Conservation (phyloP, 1,140 invertebrate genomes). For the Carcinoscorpius rotundicauda region DNA sequence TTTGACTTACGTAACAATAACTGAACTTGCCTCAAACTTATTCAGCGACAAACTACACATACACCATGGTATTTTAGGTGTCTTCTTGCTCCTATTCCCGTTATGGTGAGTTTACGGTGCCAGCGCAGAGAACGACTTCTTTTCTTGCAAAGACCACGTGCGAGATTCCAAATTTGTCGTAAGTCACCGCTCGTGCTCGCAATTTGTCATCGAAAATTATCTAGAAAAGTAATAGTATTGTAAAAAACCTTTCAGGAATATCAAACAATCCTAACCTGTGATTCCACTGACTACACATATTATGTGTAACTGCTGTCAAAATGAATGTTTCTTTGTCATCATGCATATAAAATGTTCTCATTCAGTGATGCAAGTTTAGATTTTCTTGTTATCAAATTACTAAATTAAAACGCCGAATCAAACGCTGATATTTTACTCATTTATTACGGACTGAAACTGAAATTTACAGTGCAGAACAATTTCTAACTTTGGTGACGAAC, state of each 20-base stretch:
- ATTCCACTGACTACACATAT: not conserved
- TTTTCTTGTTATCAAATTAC: not conserved
- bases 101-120: slow-evolving; percentile 65
- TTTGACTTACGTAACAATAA: not conserved
- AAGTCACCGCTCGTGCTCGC: slow-evolving; percentile 62
- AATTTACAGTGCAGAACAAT: not conserved
- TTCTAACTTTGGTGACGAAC: slow-evolving; percentile 58
- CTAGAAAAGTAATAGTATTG: slow-evolving; percentile 27
- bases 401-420: not conserved
- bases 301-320: not conserved
- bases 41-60: not conserved
- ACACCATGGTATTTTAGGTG: slow-evolving; percentile 27
- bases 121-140: slow-evolving; percentile 67
- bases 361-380: not conserved
- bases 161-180: slow-evolving; percentile 47
- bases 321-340: not conserved
- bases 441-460: not conserved
- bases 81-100: slow-evolving; percentile 63
- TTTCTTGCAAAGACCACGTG: slow-evolving; percentile 51
- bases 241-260: not conserved
- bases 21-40: not conserved
- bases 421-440: not conserved
- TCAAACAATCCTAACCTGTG: not conserved
- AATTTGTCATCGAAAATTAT: slow-evolving; percentile 70
- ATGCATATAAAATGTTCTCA: not conserved